Evolutionary conservation across 2,888 invertebrate species (phyloP), one percentile per base, ranked within the genome.

Genomic region (Drosophila rubida): DNA sequence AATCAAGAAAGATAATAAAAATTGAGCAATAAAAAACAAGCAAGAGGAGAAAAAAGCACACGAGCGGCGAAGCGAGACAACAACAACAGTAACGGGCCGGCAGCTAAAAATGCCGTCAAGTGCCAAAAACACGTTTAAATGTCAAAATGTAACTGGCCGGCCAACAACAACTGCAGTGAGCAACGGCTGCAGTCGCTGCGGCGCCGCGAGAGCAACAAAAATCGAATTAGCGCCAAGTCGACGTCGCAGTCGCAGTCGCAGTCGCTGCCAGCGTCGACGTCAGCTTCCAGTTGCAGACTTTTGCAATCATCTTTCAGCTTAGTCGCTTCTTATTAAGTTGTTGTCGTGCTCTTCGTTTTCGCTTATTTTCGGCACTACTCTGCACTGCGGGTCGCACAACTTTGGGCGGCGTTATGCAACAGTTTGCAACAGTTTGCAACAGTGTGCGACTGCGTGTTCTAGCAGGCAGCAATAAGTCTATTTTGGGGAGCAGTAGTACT

Each of bases 81-180:
- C 27, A 60, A 57, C 59, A 71, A 61, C 42, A 51, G 66, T 59
- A 77, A 59, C 57, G 61, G 66, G 23, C 50, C 46, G 35, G 48
- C 35, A 57, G 72, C 49, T 71, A 58, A 79, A 82, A 71, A 78
- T 71, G 71, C 71, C 60, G 72, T 71, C 80, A 86, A 86, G 87
- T 80, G 80, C 87, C 88, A 80, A 81, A 80, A 87, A 81, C 81
- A 82, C 83, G 88, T 88, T 82, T 82, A 80, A 82, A 82, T 81
- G 81, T 88, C 81, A 81, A 79, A 81, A 87, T 75, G 86, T 85
- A 81, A 87, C 67, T 71, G 54, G 65, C 58, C 60, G 63, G 63
- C 48, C 50, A 48, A 58, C 35, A 57, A 11, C 46, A 68, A 25
- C 16, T 59, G 5, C 49, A 66, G 8, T 61, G 61, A 22, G 79